Percentiles rank a stretch among this genome's conserved stretches.
Evolutionary conservation across 2,113 vertebrate genomes (phyloP).

Genomic region (Penelope pileata): DNA sequence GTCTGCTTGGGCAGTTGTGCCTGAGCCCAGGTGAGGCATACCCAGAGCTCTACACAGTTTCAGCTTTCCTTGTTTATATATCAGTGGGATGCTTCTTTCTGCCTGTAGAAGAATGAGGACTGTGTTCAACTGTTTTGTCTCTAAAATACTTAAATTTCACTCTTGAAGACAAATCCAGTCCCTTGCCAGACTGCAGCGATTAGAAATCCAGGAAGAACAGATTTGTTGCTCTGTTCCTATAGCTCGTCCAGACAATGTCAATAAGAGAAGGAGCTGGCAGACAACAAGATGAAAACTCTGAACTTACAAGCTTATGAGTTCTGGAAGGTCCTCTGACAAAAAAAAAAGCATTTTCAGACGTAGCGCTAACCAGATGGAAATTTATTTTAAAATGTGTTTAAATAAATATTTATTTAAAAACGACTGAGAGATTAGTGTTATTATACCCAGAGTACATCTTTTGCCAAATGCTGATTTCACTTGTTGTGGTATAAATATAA

Average conservation of each 20-base stretch:
- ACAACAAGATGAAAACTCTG: background rate
- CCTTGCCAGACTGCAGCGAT: background rate
- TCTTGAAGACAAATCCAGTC: slow-evolving; percentile 19
- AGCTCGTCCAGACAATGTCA: slow-evolving; percentile 14
- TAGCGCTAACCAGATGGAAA: background rate
- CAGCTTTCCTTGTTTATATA: background rate
- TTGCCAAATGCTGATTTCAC: background rate
- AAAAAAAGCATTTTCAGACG: background rate
- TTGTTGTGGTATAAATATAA: background rate
- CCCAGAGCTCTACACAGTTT: background rate
- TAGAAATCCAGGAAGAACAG: slow-evolving; percentile 26
- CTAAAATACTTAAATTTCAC: slow-evolving; percentile 37
- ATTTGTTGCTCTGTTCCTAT: slow-evolving; percentile 36
- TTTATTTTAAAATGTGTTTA: too few species aligned
- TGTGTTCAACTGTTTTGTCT: slow-evolving; percentile 22
- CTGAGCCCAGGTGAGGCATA: background rate
- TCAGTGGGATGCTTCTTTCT: background rate
- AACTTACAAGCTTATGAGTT: background rate
- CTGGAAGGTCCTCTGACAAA: background rate
- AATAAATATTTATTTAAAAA: background rate
- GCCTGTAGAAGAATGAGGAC: background rate
- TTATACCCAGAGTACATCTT: background rate
- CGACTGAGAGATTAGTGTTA: background rate
- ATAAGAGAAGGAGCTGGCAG: slow-evolving; percentile 16
- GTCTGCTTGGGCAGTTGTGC: background rate